Conservation (phyloP, 2,113 vertebrate genomes). For the Coptodon rendalli region DNA sequence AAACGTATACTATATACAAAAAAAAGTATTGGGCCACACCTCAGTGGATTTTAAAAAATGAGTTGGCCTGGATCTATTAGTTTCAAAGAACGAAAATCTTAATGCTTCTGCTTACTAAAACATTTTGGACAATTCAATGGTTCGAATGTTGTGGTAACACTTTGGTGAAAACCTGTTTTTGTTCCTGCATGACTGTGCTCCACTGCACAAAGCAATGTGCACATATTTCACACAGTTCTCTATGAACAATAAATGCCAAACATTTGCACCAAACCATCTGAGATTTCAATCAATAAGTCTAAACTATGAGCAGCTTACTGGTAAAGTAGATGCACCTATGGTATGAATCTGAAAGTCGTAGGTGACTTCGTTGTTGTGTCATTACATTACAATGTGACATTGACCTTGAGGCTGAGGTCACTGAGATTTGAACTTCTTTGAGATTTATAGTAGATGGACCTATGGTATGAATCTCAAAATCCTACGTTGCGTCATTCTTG, state of each 20-base stretch:
- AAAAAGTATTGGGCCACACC: accelerated
- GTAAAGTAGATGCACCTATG: background rate
- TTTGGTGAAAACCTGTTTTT: background rate
- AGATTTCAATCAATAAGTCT: background rate
- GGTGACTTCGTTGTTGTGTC: background rate
- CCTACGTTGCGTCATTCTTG: background rate
- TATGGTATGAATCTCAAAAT: background rate
- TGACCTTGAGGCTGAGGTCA: background rate
- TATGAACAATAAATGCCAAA: background rate
- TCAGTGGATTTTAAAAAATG: background rate
- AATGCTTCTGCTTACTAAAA: background rate
- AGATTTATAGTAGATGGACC: background rate
- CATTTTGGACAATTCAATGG: background rate
- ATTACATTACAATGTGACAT: background rate
- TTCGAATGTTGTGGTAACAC: background rate
- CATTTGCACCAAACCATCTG: background rate
- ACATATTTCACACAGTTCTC: background rate
- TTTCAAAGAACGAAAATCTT: accelerated
- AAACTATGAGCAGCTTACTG: background rate
- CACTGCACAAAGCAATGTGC: background rate
- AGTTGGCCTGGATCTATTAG: background rate
- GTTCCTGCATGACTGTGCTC: background rate
- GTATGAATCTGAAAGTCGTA: accelerated
- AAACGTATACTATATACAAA: background rate
- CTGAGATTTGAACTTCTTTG: background rate